phyloP scores from a whole-genome alignment of 2,888 invertebrate genomes.

The Elmis aenea region DNA sequence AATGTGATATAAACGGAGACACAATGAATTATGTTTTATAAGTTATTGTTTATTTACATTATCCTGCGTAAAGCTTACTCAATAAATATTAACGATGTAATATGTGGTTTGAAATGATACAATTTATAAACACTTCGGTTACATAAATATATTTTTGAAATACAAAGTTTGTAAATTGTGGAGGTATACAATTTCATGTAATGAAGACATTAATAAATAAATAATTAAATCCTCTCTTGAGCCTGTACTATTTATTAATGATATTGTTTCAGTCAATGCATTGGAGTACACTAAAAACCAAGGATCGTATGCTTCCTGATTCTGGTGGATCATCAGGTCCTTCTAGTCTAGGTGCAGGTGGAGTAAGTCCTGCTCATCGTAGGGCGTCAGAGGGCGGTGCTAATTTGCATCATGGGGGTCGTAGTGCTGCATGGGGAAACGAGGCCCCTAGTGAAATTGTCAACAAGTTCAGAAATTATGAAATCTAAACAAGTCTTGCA shows the following conservation, averaged over 20 bases:
- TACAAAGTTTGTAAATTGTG: no score
- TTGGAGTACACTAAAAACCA: conserved; percentile 86
- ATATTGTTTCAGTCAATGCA: conserved; percentile 71
- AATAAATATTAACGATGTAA: no score
- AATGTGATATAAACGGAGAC: no score
- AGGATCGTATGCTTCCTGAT: conserved; percentile 78
- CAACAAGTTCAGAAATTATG: conserved; percentile 86
- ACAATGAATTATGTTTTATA: no score
- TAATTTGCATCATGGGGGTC: conserved; percentile 62
- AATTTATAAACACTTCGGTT: no score
- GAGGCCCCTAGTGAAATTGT: conserved; percentile 77
- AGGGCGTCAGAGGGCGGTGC: conserved; percentile 85
- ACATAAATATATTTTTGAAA: no score
- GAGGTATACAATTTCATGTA: no score
- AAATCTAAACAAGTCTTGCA: conserved; percentile 61
- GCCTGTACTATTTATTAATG: neutral
- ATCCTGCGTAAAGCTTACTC: no score
- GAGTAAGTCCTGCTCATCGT: conserved; percentile 57
- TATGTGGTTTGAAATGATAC: no score
- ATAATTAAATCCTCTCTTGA: neutral
- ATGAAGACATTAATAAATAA: no score
- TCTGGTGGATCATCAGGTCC: conserved; percentile 55
- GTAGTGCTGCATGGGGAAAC: conserved; percentile 62
- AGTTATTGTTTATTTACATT: no score
- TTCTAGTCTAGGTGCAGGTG: conserved; percentile 51